phyloP scores from a whole-genome alignment of 92 coral and sea anemone genomes.

The Pocillopora meandrina region DNA sequence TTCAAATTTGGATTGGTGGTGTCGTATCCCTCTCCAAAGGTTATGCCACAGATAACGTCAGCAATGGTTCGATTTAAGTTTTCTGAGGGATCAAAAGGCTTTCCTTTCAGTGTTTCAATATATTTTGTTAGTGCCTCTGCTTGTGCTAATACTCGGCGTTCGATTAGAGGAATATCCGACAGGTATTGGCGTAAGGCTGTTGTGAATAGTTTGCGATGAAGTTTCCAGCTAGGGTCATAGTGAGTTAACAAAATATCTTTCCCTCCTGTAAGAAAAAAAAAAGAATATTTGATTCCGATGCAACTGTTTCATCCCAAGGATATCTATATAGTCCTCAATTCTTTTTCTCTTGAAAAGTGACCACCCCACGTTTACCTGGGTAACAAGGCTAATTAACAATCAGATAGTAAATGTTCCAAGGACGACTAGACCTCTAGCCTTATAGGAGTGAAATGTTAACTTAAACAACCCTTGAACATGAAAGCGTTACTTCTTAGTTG shows the following conservation, averaged over 20 bases:
- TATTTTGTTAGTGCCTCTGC: constrained; percentile 42
- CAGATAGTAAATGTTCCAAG: too few species aligned
- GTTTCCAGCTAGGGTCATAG: constrained; percentile 73
- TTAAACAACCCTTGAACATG: too few species aligned
- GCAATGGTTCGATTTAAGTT: constrained; percentile 58
- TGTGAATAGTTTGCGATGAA: constrained; percentile 64
- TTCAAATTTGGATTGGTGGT: constrained; percentile 48
- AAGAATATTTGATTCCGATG: too few species aligned
- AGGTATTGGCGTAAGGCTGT: constrained; percentile 63
- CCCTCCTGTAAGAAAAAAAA: background rate
- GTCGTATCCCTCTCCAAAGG: constrained; percentile 62
- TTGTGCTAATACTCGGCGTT: constrained; percentile 57
- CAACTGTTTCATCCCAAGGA: too few species aligned
- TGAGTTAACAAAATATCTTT: constrained; percentile 42
- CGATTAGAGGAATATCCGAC: constrained; percentile 40
- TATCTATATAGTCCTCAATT: too few species aligned
- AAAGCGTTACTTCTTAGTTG: too few species aligned
- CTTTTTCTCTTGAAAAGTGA: too few species aligned
- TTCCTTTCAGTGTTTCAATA: constrained; percentile 40
- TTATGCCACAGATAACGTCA: constrained; percentile 66
- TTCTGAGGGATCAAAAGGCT: constrained; percentile 66
- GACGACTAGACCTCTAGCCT: too few species aligned
- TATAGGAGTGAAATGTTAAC: too few species aligned
- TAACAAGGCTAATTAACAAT: too few species aligned
- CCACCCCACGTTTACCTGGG: too few species aligned